These are phyloP conservation scores for Ibidorhyncha struthersii DNA, from an alignment of 2,113 vertebrate species.

Conservation along the genomic window DNA sequence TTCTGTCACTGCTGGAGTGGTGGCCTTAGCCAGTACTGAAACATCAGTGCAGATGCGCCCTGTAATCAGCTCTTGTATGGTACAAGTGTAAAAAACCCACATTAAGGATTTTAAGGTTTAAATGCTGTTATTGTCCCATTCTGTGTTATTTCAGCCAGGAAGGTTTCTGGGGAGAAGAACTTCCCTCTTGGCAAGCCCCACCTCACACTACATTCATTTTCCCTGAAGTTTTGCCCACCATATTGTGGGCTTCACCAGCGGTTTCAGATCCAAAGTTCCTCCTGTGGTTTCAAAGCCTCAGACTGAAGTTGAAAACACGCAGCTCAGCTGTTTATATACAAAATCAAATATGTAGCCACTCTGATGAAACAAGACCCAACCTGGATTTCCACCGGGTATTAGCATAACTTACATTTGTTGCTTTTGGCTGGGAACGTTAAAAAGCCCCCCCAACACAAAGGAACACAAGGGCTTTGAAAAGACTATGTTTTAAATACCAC, in stretches of 20 bases:
- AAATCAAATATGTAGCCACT: conserved; percentile 25
- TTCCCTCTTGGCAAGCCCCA: conserved; percentile 3
- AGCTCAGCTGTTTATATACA: conserved; percentile 42
- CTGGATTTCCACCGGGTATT: not conserved
- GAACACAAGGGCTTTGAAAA: not conserved
- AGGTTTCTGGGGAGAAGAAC: not conserved
- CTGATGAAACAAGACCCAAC: conserved; percentile 28
- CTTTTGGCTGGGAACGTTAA: not conserved
- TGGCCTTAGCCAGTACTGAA: not conserved
- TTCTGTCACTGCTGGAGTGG: not conserved
- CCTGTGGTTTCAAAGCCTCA: conserved; percentile 31
- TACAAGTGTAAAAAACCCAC: not conserved
- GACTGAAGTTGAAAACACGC: not conserved
- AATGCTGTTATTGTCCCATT: conserved; percentile 9
- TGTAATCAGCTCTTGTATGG: not conserved
- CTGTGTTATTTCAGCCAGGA: not conserved
- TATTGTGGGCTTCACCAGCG: not conserved
- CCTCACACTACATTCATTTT: conserved; percentile 16
- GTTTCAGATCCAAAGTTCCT: conserved; percentile 28
- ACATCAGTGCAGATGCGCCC: not conserved
- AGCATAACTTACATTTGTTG: not conserved
- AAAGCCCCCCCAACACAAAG: not conserved
- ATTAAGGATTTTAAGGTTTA: not conserved
- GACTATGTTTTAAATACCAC: not conserved
- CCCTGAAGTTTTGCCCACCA: not conserved